These are phyloP conservation scores for Allacma fusca DNA, from an alignment of 2,888 invertebrate genomes.

Conservation along the genomic window DNA sequence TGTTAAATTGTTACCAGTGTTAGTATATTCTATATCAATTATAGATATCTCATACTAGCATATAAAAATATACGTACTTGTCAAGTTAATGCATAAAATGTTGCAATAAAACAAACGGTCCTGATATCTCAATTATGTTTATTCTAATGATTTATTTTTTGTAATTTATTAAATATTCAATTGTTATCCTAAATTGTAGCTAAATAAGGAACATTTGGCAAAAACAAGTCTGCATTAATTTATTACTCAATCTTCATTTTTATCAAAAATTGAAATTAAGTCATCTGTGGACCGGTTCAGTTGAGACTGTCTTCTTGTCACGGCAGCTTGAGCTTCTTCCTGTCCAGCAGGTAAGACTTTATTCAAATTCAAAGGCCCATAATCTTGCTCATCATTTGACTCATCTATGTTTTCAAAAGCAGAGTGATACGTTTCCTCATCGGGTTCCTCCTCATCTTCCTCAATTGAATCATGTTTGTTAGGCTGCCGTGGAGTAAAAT, in stretches of 20 bases:
- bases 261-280: constrained; percentile 24
- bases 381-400: constrained; percentile 7
- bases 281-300: neutral
- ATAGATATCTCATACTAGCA: too few relatives aligned
- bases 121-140: too few relatives aligned
- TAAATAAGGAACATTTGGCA: neutral
- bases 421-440: constrained; percentile 8
- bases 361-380: neutral
- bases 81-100: too few relatives aligned
- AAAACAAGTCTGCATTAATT: neutral
- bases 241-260: neutral
- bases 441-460: constrained; percentile 5
- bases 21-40: too few relatives aligned
- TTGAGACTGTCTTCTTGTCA: constrained; percentile 24
- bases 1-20: too few relatives aligned
- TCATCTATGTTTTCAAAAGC: constrained; percentile 7
- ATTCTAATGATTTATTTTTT: too few relatives aligned
- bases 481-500: neutral
- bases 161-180: too few relatives aligned
- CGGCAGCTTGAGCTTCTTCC: constrained; percentile 20
- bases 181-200: too few relatives aligned
- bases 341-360: constrained; percentile 11
- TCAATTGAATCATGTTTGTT: neutral
- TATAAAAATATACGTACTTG: too few relatives aligned
- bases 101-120: too few relatives aligned